phyloP scores from a whole-genome alignment of 1,140 invertebrate genomes.

The Cotesia typhae region DNA sequence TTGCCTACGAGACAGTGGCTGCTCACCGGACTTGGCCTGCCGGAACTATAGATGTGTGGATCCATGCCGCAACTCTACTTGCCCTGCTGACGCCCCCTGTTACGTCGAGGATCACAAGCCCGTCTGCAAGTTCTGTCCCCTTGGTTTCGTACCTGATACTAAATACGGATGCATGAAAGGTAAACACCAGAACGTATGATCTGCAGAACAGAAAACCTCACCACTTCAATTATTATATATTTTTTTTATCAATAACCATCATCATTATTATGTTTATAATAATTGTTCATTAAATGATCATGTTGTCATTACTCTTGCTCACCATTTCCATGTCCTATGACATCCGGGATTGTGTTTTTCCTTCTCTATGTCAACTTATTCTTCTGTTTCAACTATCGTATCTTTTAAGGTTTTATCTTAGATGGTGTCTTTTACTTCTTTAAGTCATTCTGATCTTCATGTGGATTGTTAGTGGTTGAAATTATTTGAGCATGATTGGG shows the following conservation, averaged over 20 bases:
- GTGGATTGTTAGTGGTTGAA: no score
- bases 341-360: no score
- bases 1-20: constrained; percentile 87
- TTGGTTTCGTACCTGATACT: constrained; percentile 86
- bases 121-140: constrained; percentile 93
- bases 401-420: no score
- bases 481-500: no score
- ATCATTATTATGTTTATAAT: constrained; percentile 14
- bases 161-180: constrained; percentile 94
- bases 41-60: constrained; percentile 89
- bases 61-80: constrained; percentile 82
- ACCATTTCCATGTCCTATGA: no score
- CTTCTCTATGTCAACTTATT: no score
- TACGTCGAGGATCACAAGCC: constrained; percentile 92
- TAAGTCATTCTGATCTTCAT: no score
- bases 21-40: constrained; percentile 84
- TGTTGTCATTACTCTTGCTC: no score
- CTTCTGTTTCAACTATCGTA: no score
- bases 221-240: not conserved
- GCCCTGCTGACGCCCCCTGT: constrained; percentile 84
- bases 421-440: no score
- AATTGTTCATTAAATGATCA: constrained; percentile 6
- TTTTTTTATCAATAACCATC: constrained; percentile 16
- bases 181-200: constrained; percentile 68
- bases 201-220: constrained; percentile 33